Base-by-base conservation (phyloP, 2,113 vertebrate species). In the Hippocampus barbouri region DNA sequence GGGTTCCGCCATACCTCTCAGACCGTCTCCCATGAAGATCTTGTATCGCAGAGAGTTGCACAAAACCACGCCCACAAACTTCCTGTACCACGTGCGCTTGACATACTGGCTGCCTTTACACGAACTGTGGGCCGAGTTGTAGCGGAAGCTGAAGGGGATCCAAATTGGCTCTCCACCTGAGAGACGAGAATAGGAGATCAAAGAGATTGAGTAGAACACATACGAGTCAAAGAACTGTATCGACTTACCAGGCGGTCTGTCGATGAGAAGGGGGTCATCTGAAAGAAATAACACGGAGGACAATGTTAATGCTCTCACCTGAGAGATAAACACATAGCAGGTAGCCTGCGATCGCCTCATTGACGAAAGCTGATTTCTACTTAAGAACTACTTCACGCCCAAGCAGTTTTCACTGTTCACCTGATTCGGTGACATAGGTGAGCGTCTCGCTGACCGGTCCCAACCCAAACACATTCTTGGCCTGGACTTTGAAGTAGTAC, bases 401-500 rank as follows among this genome's bases (percentile, higher is more conserved):
- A 63, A 63, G 38, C 20, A n/a, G 38, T 41, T 40, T 63, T 63
- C 57, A 60, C 56, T 40, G 69, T 71, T 41, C 64, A 99, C 97
- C 97, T 93, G 97, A 99, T 89, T 99, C 97, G 40, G 97, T 99
- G 68, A 97, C 89, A 82, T 97, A 98, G 18, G 92, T 94, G 66
- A 99, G 92, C 0, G 94, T 96, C 25, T 96, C 91, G 64, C 97
- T 99, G 81, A 98, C 15, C 8, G 96, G 97, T 63, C 97, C 97
- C 60, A 95, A 93, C 77, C 97, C 97, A 69, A 95, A 94, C 45
- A 95, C 91, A 83, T 98, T 99, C 87, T 94, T 96, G 66, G 97
- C 96, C 88, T 97, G 97, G 64, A 98, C 96, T 94, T 94, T 96
- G 90, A 98, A 99, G 87, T 99, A 99, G 90, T 99, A 99, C 83